These are phyloP conservation scores for Drosophila meridiana DNA, from an alignment of 2,888 invertebrate species.

Conservation along the genomic window DNA sequence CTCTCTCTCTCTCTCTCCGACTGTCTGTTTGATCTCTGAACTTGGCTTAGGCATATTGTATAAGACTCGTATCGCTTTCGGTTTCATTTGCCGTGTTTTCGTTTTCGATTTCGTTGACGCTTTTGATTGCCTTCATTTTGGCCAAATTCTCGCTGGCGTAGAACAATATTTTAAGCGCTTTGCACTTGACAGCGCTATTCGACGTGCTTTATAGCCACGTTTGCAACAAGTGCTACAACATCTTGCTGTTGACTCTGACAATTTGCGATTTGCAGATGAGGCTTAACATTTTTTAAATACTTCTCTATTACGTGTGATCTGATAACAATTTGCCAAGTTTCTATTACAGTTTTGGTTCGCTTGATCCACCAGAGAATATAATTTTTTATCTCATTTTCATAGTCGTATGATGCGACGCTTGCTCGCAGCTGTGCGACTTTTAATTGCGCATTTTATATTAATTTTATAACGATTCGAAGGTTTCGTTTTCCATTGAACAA, in stretches of 20 bases:
- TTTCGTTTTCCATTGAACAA: neutral
- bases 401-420: conserved; percentile 15
- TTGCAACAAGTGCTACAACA: conserved; percentile 15
- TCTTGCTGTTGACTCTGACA: conserved; percentile 40
- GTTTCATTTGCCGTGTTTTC: conserved; percentile 38
- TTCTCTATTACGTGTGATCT: conserved; percentile 48
- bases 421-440: conserved; percentile 7
- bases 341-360: conserved; percentile 12
- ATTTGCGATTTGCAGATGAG: conserved; percentile 26
- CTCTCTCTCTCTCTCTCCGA: neutral
- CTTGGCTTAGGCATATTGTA: conserved; percentile 60
- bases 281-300: conserved; percentile 41
- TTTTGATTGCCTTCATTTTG: conserved; percentile 70
- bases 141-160: conserved; percentile 41
- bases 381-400: conserved; percentile 1
- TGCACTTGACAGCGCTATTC: conserved; percentile 63
- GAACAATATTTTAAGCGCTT: conserved; percentile 64
- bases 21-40: conserved; percentile 52
- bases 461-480: conserved; percentile 26
- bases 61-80: conserved; percentile 35
- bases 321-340: conserved; percentile 29
- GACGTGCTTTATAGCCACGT: conserved; percentile 49
- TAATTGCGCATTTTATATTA: conserved; percentile 33
- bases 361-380: conserved; percentile 15
- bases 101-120: conserved; percentile 28